Evolutionary conservation across 1,140 invertebrate genomes (phyloP).

Genomic region (Neomicropteryx cornuta): DNA sequence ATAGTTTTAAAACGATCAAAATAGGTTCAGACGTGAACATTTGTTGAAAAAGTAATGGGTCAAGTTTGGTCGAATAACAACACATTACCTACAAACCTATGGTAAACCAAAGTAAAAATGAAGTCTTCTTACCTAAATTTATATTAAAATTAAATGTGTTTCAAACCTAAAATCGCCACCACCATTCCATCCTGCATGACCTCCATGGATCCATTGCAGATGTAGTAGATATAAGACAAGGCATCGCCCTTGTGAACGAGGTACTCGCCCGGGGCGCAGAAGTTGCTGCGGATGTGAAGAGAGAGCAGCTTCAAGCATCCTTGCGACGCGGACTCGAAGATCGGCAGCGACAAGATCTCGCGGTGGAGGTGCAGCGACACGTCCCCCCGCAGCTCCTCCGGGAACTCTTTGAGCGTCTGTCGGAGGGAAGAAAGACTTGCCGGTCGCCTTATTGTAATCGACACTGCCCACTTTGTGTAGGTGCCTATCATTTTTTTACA

Average conservation of each 20-base stretch:
- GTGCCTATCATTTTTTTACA: too few species aligned
- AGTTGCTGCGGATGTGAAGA: conserved; percentile 80
- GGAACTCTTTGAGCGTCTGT: conserved; percentile 92
- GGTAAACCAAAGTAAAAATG: too few species aligned
- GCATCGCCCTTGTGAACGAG: conserved; percentile 95
- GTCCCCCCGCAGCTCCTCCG: conserved; percentile 87
- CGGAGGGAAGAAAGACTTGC: conserved; percentile 14
- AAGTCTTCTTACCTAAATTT: too few species aligned
- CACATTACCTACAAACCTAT: too few species aligned
- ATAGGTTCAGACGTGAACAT: too few species aligned
- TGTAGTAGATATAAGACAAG: conserved; percentile 89
- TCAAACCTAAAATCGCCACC: conserved; percentile 90
- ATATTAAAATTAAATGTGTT: too few species aligned
- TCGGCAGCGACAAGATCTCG: conserved; percentile 86
- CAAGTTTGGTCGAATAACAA: too few species aligned
- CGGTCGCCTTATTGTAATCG: too few species aligned
- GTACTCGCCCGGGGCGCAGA: conserved; percentile 94
- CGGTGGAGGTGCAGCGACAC: conserved; percentile 92
- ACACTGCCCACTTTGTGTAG: too few species aligned
- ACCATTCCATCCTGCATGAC: conserved; percentile 97
- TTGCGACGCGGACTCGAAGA: conserved; percentile 87
- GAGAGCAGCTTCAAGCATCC: conserved; percentile 87
- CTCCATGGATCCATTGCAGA: conserved; percentile 97
- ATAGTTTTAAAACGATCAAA: too few species aligned
- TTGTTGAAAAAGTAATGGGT: too few species aligned